Base-by-base conservation (phyloP, 2,888 invertebrate species). In the Aphelenchoides bicaudatus region DNA sequence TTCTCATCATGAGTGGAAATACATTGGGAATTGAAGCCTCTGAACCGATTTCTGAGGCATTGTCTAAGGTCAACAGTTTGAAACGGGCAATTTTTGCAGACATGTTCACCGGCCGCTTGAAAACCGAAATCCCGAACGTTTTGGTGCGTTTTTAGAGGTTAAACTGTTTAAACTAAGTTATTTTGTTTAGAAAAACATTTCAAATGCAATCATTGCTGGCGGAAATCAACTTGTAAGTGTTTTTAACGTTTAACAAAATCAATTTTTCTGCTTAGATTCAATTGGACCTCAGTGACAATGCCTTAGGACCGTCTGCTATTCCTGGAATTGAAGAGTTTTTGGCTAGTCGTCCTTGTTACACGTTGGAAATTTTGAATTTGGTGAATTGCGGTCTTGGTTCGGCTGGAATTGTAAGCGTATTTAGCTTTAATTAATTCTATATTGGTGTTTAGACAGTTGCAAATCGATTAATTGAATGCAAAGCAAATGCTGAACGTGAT, bases 301-400 rank as follows among this genome's bases (percentile, higher is more conserved):
- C 96, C 0, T 88, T 96, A 70, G 96, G 94, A 0, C 93, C 94
- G 0, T 89, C 91, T 69, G 96, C 93, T 27, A 89, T 93, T 46
- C 85, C 88, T 67, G 92, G 91, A 0, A 56, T 96, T 8, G 88
- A 88, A 0, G 86, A 87, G 16, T 83, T 96, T 21, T 81, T 98
- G 37, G 85, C 86, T 66, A 91, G 91, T 39, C 85, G 87, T 0
- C 86, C 88, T 0, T 93, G 93, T 79, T 90, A 86, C 72, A 86
- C 88, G 1, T 81, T 98, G 25, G 84, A 88, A 82, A 87, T 87
- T 74, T 82, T 98, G 0, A 84, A 87, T 37, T 82, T 98, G 0
- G 92, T 94, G 80, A 98, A 98, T 81, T 93, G 92, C 78, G 96
- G 96, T 0, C 83, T 96, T 6, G 96, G 96, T 3, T 88, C 89